A percentile compares a stretch with the other conserved stretches of the same genome.
Conservation (phyloP, 2,888 invertebrate species). For the Auanema sp. region DNA sequence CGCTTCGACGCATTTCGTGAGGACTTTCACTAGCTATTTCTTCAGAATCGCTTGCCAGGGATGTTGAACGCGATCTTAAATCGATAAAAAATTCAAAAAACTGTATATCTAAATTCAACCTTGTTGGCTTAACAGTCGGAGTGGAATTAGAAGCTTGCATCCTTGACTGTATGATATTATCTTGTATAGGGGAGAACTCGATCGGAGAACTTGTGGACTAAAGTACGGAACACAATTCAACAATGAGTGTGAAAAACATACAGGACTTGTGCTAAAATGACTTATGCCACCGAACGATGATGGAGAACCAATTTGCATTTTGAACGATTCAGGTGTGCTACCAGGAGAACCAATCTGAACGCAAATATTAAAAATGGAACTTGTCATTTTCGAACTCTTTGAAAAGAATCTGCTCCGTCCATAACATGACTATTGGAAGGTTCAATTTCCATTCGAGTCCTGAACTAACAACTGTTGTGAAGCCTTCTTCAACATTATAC, state of each 20-base stretch:
- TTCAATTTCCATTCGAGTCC: conserved; percentile 31
- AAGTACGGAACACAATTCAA: not conserved
- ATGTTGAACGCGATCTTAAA: conserved; percentile 16
- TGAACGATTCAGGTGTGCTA: conserved; percentile 19
- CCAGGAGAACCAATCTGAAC: conserved; percentile 10
- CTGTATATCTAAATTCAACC: not conserved
- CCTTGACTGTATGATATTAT: too few species aligned
- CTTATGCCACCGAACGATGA: conserved; percentile 19
- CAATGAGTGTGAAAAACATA: not conserved
- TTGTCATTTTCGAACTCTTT: conserved; percentile 10
- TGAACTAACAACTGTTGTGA: conserved; percentile 1
- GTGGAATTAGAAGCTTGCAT: too few species aligned
- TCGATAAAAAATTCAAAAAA: not conserved
- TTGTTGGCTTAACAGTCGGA: too few species aligned
- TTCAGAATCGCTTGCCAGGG: conserved; percentile 17
- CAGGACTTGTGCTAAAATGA: conserved; percentile 21
- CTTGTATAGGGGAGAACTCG: too few species aligned
- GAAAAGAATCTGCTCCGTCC: conserved; percentile 24
- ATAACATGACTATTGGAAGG: conserved; percentile 15
- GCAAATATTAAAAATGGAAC: conserved; percentile 7
- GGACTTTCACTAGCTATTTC: conserved; percentile 4
- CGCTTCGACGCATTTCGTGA: conserved; percentile 4
- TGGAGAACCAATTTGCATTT: conserved; percentile 13
- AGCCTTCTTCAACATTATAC: not conserved
- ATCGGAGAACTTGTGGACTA: not conserved